phyloP scores from a whole-genome alignment of 2,113 vertebrate genomes.

The Hipposideros armiger region DNA sequence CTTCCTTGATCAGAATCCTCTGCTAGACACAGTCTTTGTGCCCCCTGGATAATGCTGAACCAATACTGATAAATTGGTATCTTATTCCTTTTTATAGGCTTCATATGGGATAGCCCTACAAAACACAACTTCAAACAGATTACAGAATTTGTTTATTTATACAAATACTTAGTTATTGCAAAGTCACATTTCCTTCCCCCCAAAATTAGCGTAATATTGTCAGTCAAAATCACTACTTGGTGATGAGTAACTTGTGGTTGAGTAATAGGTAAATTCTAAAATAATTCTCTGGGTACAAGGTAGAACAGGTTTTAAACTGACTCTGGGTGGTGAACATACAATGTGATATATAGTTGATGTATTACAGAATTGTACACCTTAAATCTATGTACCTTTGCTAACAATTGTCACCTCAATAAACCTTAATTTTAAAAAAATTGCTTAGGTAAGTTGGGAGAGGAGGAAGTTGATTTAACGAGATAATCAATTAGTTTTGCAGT shows the following conservation, averaged over 20 bases:
- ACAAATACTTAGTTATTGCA: slow-evolving; percentile 23
- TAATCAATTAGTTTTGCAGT: background rate
- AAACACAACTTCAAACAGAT: slow-evolving; percentile 50
- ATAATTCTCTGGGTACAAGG: background rate
- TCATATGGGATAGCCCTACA: background rate
- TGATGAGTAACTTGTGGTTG: background rate
- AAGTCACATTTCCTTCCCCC: background rate
- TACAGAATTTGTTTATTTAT: background rate
- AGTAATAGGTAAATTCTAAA: slow-evolving; percentile 27
- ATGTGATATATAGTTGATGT: too few relatives aligned
- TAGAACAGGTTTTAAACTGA: background rate
- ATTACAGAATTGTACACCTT: too few relatives aligned
- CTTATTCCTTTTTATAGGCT: slow-evolving; percentile 31
- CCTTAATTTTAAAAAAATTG: background rate
- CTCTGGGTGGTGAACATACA: too few relatives aligned
- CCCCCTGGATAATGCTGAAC: background rate
- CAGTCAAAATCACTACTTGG: slow-evolving; percentile 51
- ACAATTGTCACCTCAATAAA: too few relatives aligned
- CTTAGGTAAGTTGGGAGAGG: background rate
- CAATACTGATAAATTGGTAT: background rate
- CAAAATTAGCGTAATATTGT: background rate
- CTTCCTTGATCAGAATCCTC: background rate
- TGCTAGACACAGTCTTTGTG: background rate
- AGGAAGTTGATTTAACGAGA: background rate
- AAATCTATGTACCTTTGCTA: too few relatives aligned